A percentile compares a stretch with the other conserved stretches of the same genome.
These are phyloP conservation scores for Oreochromis spilurus DNA, from an alignment of 2,113 vertebrate species.

Conservation along the genomic window DNA sequence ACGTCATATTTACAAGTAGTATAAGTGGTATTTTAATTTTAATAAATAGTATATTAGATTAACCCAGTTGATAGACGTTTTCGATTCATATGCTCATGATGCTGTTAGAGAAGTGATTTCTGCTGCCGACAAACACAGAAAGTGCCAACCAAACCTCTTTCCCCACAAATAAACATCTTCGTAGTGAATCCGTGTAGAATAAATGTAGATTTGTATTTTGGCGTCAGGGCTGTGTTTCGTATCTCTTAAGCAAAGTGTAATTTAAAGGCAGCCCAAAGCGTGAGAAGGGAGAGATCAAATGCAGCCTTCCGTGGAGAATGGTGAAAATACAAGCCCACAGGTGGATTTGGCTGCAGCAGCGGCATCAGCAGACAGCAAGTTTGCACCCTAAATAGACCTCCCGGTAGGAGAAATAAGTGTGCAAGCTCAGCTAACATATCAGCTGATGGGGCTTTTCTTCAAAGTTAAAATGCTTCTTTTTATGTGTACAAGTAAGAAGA, in stretches of 20 bases:
- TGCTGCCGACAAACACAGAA: not conserved
- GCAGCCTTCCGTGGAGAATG: conserved; percentile 26
- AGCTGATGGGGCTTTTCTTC: conserved; percentile 22
- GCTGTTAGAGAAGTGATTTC: not conserved
- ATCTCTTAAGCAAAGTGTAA: not conserved
- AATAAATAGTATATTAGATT: not conserved
- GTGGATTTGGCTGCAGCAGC: conserved; percentile 23
- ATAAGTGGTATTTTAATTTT: not conserved
- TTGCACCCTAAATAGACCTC: conserved; percentile 40
- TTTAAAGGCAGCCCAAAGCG: conserved; percentile 7
- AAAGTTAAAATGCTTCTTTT: not conserved
- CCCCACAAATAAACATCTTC: not conserved
- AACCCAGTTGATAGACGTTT: not conserved
- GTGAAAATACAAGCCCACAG: conserved; percentile 24
- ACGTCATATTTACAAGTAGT: not conserved
- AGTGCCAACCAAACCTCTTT: not conserved
- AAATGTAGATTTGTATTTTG: conserved; percentile 15
- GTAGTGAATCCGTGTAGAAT: not conserved
- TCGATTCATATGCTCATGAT: not conserved
- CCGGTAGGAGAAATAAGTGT: conserved; percentile 2
- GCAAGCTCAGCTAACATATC: conserved; percentile 24
- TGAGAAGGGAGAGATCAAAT: conserved; percentile 38
- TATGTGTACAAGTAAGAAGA: not conserved
- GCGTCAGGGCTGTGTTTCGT: not conserved
- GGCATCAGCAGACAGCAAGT: conserved; percentile 16